Evolutionary conservation across 2,113 vertebrate genomes (phyloP), one percentile per base, ranked within the genome.

Genomic region (Silurus asotus): DNA sequence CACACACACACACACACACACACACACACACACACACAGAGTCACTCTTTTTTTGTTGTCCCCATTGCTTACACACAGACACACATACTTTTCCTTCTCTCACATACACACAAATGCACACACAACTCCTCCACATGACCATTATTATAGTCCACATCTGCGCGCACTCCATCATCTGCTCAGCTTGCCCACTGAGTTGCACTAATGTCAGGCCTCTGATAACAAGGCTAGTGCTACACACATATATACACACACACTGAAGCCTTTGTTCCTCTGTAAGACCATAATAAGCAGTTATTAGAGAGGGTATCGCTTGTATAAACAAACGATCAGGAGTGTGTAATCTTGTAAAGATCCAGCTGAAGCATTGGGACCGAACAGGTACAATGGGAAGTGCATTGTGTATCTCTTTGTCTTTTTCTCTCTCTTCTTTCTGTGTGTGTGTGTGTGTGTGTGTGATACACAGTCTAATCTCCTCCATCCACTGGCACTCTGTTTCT

Each of bases 251-350:
- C 59, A 45, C 23, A 65, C 86, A 77, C 70, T 62, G 78, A 62
- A 81, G 67, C 65, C 65, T 86, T 86, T 86, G 56, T 85, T 88
- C 70, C 61, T 69, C 83, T 85, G 61, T 88, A 85, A 85, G 83
- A 49, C 87, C 59, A 82, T 85, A 88, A 82, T 45, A 84, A 88
- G 70, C 70, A 77, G 87, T 88, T 88, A 88, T 85, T 80, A 85
- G 85, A 86, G 87, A 77, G 87, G 65, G 84, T 77, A 88, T 88
- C 70, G 8, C 83, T 85, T 82, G 53, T 85, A 82, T 83, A 88
- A 80, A 86, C 87, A 88, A 78, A 88, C 81, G 65, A 77, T 88
- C 87, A 85, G 67, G 65, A 85, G 70, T 81, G 82, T 88, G 83
- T 88, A 82, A 85, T 85, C 83, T 67, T 67, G 86, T 70, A 67